These are phyloP conservation scores for Sphaeramia orbicularis DNA, from an alignment of 2,797 vertebrate genomes.

Conservation along the genomic window DNA sequence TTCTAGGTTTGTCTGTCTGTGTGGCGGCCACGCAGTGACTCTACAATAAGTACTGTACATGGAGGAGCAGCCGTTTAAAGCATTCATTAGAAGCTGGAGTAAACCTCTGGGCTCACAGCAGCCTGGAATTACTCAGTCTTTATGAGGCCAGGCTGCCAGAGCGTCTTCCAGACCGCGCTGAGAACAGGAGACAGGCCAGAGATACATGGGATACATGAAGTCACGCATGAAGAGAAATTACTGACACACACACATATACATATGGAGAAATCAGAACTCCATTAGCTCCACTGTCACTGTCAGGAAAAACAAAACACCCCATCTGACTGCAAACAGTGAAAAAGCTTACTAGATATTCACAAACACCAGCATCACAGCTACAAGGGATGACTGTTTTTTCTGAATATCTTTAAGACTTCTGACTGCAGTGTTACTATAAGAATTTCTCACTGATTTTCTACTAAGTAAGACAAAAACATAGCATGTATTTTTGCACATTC, in stretches of 20 bases:
- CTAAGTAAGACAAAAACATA: too few species aligned
- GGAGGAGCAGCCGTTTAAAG: conserved; percentile 43
- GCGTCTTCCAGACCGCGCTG: conserved; percentile 33
- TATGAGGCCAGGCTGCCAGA: conserved; percentile 34
- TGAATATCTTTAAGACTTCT: too few species aligned
- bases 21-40: background rate
- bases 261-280: too few species aligned
- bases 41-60: background rate
- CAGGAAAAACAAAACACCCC: background rate
- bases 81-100: conserved; percentile 56
- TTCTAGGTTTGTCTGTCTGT: conserved; percentile 29
- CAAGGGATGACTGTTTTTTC: too few species aligned
- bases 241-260: conserved; percentile 8
- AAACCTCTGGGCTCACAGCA: conserved; percentile 44
- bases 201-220: conserved; percentile 13
- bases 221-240: background rate
- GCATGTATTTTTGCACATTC: too few species aligned
- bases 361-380: too few species aligned
- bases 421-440: too few species aligned
- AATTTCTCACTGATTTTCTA: too few species aligned
- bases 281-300: background rate
- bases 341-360: too few species aligned
- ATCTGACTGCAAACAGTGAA: background rate
- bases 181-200: conserved; percentile 23
- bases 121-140: conserved; percentile 49